These are phyloP conservation scores for Hemitrygon akajei DNA, from an alignment of 2,797 vertebrate genomes.

Conservation along the genomic window DNA sequence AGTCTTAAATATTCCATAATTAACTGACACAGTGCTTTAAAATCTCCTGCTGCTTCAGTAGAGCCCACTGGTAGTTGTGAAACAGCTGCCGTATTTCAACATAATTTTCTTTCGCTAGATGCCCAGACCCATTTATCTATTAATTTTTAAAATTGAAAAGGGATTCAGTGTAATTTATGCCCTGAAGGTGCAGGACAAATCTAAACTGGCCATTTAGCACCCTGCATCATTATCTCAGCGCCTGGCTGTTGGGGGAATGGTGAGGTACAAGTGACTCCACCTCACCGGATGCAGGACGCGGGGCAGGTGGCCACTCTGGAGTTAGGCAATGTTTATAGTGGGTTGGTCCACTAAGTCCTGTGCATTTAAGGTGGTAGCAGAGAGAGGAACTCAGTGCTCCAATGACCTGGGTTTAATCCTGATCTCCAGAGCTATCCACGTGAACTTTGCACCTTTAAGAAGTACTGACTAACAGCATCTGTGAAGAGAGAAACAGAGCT, in stretches of 20 bases:
- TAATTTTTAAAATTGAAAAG: not conserved
- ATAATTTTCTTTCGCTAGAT: not conserved
- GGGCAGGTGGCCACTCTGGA: not conserved
- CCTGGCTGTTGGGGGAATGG: too few relatives aligned
- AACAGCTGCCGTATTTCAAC: constrained; percentile 8
- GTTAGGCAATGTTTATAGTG: too few relatives aligned
- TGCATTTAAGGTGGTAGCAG: too few relatives aligned
- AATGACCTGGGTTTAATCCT: too few relatives aligned
- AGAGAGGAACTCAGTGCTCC: too few relatives aligned
- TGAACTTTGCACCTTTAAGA: too few relatives aligned
- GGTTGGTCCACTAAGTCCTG: too few relatives aligned
- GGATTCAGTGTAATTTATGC: not conserved
- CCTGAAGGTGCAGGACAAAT: not conserved
- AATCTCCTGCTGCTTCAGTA: constrained; percentile 4
- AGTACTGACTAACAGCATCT: too few relatives aligned
- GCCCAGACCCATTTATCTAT: not conserved
- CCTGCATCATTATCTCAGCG: too few relatives aligned
- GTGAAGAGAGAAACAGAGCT: too few relatives aligned
- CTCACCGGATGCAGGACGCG: not conserved
- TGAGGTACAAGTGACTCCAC: not conserved
- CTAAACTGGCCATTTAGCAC: not conserved
- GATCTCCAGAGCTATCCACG: too few relatives aligned
- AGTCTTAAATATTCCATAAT: constrained; percentile 15
- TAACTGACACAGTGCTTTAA: not conserved
- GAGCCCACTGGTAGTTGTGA: not conserved